Conservation (phyloP, 1,140 invertebrate species). For the Papilio aristodemus region DNA sequence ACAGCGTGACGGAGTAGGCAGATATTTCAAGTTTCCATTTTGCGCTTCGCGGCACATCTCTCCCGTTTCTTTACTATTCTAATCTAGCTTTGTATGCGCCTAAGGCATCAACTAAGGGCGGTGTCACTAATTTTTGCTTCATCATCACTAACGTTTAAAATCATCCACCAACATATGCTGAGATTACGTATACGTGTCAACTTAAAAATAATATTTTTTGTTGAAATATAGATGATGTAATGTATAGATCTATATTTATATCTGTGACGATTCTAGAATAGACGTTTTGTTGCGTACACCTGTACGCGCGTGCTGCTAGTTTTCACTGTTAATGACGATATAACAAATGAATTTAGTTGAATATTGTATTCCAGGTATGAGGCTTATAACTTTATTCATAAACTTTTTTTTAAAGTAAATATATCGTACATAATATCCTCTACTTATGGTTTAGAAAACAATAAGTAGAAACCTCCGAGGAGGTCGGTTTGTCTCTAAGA, state of each 20-base stretch:
- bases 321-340: not conserved
- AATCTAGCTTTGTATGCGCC: no score
- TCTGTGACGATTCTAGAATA: slow-evolving; percentile 22
- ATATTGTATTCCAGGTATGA: no score
- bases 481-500: slow-evolving; percentile 12
- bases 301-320: not conserved
- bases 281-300: slow-evolving; percentile 25
- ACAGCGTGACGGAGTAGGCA: slow-evolving; percentile 9
- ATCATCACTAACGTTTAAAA: no score
- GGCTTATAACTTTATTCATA: no score
- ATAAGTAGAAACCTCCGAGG: no score
- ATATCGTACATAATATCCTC: no score
- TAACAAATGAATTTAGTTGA: no score
- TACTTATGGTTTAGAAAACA: no score
- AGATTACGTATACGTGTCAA: not conserved
- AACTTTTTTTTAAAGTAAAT: no score
- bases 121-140: not conserved
- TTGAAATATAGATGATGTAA: slow-evolving; percentile 28
- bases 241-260: slow-evolving; percentile 23
- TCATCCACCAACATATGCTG: not conserved
- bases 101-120: not conserved
- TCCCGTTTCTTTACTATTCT: not conserved
- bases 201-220: not conserved
- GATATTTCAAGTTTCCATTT: slow-evolving; percentile 8
- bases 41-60: not conserved